phyloP scores from a whole-genome alignment of 2,797 vertebrate genomes.

The Syndactyla subalaris region DNA sequence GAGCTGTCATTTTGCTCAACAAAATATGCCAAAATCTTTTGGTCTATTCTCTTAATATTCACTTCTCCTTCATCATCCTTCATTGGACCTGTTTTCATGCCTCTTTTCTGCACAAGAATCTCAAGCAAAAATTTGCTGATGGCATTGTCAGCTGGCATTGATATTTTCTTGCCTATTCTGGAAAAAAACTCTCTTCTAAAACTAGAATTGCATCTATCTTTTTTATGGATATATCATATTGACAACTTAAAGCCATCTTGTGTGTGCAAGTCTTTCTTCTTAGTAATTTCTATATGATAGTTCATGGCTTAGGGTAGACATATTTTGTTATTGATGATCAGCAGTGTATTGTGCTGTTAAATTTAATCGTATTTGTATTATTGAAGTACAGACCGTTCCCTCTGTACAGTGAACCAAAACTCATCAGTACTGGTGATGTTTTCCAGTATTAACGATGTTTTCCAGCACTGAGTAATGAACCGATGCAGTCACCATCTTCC shows the following conservation, averaged over 20 bases:
- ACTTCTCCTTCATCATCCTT: not conserved
- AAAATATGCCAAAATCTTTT: constrained; percentile 46
- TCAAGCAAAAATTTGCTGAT: not conserved
- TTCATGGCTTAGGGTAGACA: not conserved
- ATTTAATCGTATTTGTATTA: not conserved
- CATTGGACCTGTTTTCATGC: not conserved
- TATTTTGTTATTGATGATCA: not conserved
- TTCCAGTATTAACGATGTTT: not conserved
- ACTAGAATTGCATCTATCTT: not conserved
- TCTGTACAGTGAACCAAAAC: not conserved
- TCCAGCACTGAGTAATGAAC: not conserved
- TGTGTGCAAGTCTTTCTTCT: not conserved
- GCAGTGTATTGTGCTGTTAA: not conserved
- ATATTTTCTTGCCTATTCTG: not conserved
- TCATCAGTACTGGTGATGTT: not conserved
- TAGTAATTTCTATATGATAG: not conserved
- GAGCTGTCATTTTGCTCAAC: constrained; percentile 6
- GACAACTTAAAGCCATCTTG: not conserved
- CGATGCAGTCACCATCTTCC: not conserved
- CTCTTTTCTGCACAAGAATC: not conserved
- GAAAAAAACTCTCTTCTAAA: not conserved
- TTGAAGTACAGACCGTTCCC: not conserved
- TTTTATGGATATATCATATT: not conserved
- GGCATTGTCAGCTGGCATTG: not conserved
- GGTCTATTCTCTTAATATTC: not conserved